Percentiles rank a stretch among this genome's conserved stretches.
Evolutionary conservation across 2,113 vertebrate genomes (phyloP).

Genomic region (Harpagus bidentatus): DNA sequence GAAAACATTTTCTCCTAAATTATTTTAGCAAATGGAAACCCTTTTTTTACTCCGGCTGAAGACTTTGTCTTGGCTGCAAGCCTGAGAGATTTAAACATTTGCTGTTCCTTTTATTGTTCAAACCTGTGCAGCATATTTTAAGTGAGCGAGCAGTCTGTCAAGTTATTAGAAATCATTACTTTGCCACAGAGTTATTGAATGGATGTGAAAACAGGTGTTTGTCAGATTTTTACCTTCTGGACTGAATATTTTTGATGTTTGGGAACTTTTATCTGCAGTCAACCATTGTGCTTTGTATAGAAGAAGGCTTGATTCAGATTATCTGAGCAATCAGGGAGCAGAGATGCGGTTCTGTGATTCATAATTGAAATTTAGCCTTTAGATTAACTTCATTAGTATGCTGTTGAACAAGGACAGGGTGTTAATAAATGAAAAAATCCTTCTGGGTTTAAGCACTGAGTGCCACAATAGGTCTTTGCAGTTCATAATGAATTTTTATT

Average conservation of each 20-base stretch:
- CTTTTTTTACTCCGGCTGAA: slow-evolving; percentile 3
- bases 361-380: slow-evolving; percentile 73
- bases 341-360: slow-evolving; percentile 61
- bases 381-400: slow-evolving; percentile 72
- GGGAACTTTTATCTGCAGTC: slow-evolving; percentile 23
- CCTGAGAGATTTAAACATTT: slow-evolving; percentile 59
- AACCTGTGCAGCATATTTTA: slow-evolving; percentile 6
- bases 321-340: slow-evolving; percentile 52
- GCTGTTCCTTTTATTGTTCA: slow-evolving; percentile 53
- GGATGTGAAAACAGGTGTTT: slow-evolving; percentile 49
- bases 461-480: slow-evolving; percentile 24
- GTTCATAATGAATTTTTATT: background rate
- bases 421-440: slow-evolving; percentile 71
- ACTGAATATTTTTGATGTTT: slow-evolving; percentile 36
- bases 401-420: slow-evolving; percentile 52
- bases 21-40: slow-evolving; percentile 33
- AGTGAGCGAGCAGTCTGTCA: slow-evolving; percentile 39
- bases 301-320: slow-evolving; percentile 17
- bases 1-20: slow-evolving; percentile 27
- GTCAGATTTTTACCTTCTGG: slow-evolving; percentile 33
- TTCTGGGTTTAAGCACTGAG: slow-evolving; percentile 47
- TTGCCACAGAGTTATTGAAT: slow-evolving; percentile 26
- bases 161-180: slow-evolving; percentile 45
- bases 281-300: background rate
- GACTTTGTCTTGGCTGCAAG: slow-evolving; percentile 65